phyloP scores from a whole-genome alignment of 2,888 invertebrate genomes.

The Acleris holmiana region DNA sequence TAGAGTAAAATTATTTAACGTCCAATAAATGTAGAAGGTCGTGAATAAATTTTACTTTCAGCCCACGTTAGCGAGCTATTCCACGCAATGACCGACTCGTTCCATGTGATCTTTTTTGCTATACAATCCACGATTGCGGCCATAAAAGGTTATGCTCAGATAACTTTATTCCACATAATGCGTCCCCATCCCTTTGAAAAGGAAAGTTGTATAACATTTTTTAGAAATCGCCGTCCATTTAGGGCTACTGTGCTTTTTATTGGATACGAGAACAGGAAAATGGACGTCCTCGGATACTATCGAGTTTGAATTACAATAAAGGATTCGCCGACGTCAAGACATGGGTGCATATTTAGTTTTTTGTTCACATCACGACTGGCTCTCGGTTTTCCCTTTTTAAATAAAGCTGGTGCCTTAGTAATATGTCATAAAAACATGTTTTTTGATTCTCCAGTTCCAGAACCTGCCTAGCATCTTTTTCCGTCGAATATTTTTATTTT shows the following conservation, averaged over 20 bases:
- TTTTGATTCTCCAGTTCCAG: conserved; percentile 9
- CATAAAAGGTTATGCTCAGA: conserved; percentile 80
- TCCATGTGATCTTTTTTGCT: conserved; percentile 70
- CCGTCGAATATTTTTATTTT: neutral
- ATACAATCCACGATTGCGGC: conserved; percentile 64
- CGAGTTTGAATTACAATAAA: conserved; percentile 58
- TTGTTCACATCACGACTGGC: conserved; percentile 19
- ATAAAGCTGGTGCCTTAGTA: neutral
- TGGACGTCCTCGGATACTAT: conserved; percentile 47
- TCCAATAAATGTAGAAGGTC: conserved; percentile 36
- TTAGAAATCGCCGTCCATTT: conserved; percentile 72
- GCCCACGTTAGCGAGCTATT: conserved; percentile 66
- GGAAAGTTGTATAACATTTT: conserved; percentile 79
- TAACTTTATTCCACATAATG: conserved; percentile 80
- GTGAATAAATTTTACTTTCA: conserved; percentile 75
- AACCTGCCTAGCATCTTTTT: no score
- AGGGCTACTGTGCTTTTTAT: conserved; percentile 69
- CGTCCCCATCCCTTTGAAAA: conserved; percentile 77
- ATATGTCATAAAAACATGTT: conserved; percentile 2
- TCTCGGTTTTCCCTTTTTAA: conserved; percentile 11
- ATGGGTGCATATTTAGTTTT: conserved; percentile 60
- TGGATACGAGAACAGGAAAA: conserved; percentile 63
- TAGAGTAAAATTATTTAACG: conserved; percentile 27
- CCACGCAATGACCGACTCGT: conserved; percentile 70
- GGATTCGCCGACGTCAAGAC: conserved; percentile 56